Conservation (phyloP, 2,797 vertebrate species). For the Vireo griseus region DNA sequence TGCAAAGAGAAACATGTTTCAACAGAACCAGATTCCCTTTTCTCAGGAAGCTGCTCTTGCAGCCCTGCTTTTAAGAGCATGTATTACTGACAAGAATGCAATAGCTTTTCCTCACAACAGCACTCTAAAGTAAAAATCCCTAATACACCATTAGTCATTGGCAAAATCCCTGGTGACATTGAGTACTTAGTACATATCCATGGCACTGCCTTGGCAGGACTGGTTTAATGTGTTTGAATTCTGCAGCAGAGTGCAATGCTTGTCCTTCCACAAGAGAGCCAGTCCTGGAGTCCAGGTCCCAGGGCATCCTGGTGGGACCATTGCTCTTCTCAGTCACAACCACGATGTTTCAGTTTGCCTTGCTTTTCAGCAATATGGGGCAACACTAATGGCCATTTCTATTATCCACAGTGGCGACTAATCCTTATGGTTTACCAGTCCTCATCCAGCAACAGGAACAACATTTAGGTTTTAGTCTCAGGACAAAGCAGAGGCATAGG, state of each 20-base stretch:
- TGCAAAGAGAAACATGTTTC: neutral
- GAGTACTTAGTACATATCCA: neutral
- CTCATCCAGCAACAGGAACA: neutral
- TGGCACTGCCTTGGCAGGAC: neutral
- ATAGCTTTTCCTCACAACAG: neutral
- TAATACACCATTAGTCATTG: neutral
- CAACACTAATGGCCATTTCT: neutral
- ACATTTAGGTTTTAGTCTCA: neutral
- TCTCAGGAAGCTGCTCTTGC: neutral
- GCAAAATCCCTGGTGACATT: neutral
- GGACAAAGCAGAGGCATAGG: neutral
- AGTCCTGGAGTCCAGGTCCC: neutral
- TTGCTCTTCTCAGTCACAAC: neutral
- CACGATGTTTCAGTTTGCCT: neutral
- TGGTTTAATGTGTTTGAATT: neutral
- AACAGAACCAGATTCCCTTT: neutral
- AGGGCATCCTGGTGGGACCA: rapidly evolving
- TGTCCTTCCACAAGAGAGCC: neutral
- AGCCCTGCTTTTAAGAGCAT: neutral
- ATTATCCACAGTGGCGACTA: neutral
- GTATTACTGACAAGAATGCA: neutral
- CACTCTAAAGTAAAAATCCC: neutral
- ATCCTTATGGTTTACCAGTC: neutral
- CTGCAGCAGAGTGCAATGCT: neutral
- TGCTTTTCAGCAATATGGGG: neutral